These are phyloP conservation scores for Zaprionus camerounensis DNA, from an alignment of 1,140 invertebrate genomes.

Conservation along the genomic window DNA sequence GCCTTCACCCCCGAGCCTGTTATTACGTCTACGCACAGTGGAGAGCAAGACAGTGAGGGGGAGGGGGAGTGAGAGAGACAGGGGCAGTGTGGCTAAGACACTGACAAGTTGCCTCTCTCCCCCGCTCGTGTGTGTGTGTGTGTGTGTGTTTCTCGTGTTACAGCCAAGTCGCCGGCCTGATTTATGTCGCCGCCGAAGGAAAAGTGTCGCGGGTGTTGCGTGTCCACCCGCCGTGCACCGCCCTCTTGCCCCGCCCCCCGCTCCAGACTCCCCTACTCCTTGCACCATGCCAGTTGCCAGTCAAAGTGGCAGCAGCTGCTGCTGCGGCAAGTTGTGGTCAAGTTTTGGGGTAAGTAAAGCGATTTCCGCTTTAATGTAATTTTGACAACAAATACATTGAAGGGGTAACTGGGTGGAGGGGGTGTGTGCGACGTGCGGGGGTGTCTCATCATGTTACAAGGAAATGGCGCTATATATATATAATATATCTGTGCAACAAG, in stretches of 20 bases:
- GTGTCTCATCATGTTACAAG: constrained; percentile 36
- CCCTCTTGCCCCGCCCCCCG: background rate
- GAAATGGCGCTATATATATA: constrained; percentile 69
- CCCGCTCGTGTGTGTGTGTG: constrained; percentile 45
- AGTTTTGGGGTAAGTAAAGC: constrained; percentile 48
- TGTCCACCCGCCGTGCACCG: constrained; percentile 32
- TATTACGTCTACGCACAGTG: constrained; percentile 71
- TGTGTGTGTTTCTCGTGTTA: constrained; percentile 56
- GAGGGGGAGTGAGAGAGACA: background rate
- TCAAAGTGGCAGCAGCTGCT: constrained; percentile 22
- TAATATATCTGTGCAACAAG: background rate
- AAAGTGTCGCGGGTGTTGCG: constrained; percentile 79
- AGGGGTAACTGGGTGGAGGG: background rate
- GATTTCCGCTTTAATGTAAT: constrained; percentile 81
- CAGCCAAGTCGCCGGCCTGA: constrained; percentile 53
- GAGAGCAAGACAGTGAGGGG: background rate
- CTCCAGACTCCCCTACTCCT: background rate
- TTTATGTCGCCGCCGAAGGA: constrained; percentile 66
- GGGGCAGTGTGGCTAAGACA: constrained; percentile 23
- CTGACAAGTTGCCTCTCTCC: constrained; percentile 56
- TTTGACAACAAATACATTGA: constrained; percentile 66
- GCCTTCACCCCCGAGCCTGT: constrained; percentile 35
- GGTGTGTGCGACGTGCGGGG: background rate
- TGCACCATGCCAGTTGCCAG: background rate
- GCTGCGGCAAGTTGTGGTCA: constrained; percentile 60